Evolutionary conservation across 2,113 vertebrate species (phyloP).

Genomic region (Anthoscopus minutus): DNA sequence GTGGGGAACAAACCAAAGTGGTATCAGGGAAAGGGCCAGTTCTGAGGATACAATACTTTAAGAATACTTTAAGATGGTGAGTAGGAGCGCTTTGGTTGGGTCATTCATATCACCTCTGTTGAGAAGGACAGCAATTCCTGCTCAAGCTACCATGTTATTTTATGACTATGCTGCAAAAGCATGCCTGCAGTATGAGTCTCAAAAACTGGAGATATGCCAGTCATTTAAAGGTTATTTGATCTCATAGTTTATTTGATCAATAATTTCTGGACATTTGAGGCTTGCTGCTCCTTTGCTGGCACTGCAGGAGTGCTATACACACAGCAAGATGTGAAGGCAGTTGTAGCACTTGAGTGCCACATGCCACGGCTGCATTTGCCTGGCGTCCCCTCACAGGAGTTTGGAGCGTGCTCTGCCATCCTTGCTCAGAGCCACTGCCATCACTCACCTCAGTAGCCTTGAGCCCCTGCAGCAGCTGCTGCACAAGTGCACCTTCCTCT

Average conservation of each 20-base stretch:
- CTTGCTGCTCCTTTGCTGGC: not conserved
- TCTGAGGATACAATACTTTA: not conserved
- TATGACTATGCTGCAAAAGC: not conserved
- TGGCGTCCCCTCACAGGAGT: not conserved
- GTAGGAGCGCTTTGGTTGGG: not conserved
- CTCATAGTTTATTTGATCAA: not conserved
- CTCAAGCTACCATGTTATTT: not conserved
- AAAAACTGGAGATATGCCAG: not conserved
- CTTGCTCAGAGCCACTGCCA: not conserved
- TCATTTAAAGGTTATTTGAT: not conserved
- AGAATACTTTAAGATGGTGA: not conserved
- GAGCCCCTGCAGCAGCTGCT: not conserved
- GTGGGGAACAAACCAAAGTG: not conserved
- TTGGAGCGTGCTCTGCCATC: not conserved
- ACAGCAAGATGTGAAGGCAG: not conserved
- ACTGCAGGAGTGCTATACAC: not conserved
- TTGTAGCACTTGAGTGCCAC: not conserved
- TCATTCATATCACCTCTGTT: not conserved
- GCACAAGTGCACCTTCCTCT: not conserved
- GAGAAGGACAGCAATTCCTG: not conserved
- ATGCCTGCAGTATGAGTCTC: not conserved
- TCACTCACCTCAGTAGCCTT: not conserved
- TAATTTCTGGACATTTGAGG: not conserved
- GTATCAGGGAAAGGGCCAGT: not conserved
- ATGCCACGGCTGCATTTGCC: fast-evolving